Conservation (phyloP, 2,113 vertebrate species). For the Terrapene triunguis region DNA sequence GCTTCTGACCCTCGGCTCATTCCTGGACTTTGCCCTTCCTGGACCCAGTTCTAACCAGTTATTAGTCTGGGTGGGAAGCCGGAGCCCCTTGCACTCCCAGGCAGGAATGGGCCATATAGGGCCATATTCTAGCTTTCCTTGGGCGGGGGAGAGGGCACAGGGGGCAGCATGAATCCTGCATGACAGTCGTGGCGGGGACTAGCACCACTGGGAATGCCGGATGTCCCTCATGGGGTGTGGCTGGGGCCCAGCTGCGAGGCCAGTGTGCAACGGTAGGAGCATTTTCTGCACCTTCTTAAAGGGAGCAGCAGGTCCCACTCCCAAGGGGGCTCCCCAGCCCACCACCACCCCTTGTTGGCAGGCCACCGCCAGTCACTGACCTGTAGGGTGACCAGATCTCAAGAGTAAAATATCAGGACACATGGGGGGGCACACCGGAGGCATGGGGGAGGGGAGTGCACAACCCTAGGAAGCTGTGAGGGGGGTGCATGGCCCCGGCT, state of each 20-base stretch:
- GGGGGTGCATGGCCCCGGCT: too few species aligned
- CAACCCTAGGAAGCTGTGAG: too few species aligned
- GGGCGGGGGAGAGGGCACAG: too few species aligned
- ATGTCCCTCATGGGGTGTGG: rapidly evolving
- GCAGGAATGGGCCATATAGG: background rate
- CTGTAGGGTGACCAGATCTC: too few species aligned
- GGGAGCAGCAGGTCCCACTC: background rate
- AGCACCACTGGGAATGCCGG: background rate
- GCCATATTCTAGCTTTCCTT: background rate
- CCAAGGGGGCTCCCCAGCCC: too few species aligned
- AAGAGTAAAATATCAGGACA: too few species aligned
- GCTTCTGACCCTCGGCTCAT: too few species aligned
- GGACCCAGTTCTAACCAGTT: too few species aligned
- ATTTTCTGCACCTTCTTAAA: background rate
- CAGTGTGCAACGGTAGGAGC: rapidly evolving
- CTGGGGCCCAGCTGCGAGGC: rapidly evolving
- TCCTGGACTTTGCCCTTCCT: too few species aligned
- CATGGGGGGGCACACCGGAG: too few species aligned
- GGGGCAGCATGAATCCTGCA: too few species aligned
- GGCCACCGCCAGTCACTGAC: background rate
- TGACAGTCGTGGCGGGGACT: background rate
- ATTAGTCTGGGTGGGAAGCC: background rate
- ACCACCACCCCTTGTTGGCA: background rate
- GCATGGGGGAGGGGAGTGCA: too few species aligned
- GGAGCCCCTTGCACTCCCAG: background rate